Evolutionary conservation across 2,888 invertebrate species (phyloP), one percentile per base, ranked within the genome.

Genomic region (Mayetiola destructor): DNA sequence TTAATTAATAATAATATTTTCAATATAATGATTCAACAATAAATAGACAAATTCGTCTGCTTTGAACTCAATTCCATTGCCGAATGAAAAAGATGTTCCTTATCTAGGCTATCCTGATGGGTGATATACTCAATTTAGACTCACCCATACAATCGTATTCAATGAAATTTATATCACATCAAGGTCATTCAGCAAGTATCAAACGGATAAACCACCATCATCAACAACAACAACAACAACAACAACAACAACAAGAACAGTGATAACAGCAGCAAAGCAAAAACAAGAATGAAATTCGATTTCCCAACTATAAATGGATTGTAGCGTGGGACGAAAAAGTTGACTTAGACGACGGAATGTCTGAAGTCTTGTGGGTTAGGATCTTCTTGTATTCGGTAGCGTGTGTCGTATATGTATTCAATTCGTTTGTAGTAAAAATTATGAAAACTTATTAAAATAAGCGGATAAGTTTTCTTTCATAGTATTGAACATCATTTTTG

Each of bases 61-160:
- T 27, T 48, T 27, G 27, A 8, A 23, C 48, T 27, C 27, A 48
- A 48, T 48, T 48, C 48, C 23, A 48, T 48, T 48, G 48, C n/a
- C 9, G 29, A 27, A n/a, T 48, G 27, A 48, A 48, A 48, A 9
- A 21, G 20, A 40, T 40, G n/a, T n/a, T n/a, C n/a, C 21, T 23
- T 23, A 40, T 40, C 21, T 21, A 21, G 23, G 12, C 10, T 40
- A n/a, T 21, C 21, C 40, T n/a, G 21, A 12, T 27, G 27, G 27
- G 14, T 48, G 48, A 48, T 27, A 48, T 27, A 27, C n/a, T n/a
- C n/a, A n/a, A n/a, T n/a, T n/a, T n/a, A n/a, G n/a, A n/a, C n/a
- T n/a, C n/a, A n/a, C n/a, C n/a, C n/a, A n/a, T n/a, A n/a, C n/a
- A n/a, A n/a, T n/a, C n/a, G n/a, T n/a, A n/a, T n/a, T n/a, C 5